Evolutionary conservation across 2,113 vertebrate species (phyloP).

Genomic region (Probosciger aterrimus): DNA sequence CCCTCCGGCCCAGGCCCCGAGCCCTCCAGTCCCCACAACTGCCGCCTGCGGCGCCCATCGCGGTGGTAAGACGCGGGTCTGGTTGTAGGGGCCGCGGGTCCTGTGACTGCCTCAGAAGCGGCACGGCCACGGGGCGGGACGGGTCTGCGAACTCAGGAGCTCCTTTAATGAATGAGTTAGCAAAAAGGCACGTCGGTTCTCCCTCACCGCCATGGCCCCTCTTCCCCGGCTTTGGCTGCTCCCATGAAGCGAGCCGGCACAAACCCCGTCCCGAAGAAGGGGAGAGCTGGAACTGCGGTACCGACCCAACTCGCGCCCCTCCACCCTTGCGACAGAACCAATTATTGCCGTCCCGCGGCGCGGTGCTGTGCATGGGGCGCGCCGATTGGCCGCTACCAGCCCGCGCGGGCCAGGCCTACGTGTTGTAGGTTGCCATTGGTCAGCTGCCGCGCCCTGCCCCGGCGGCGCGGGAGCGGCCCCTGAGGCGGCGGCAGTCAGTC

Average conservation of each 20-base stretch:
- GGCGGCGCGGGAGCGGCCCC: no score
- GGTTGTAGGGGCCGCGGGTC: no score
- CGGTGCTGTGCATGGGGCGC: background rate
- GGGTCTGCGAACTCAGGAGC: no score
- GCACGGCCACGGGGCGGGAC: background rate
- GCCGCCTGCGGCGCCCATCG: no score
- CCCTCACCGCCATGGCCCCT: no score
- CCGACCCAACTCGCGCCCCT: background rate
- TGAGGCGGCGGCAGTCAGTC: no score
- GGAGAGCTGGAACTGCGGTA: background rate
- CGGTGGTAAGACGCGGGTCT: background rate
- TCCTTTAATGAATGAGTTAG: background rate
- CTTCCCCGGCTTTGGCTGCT: no score
- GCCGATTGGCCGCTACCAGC: background rate
- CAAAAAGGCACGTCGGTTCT: background rate
- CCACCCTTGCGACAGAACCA: background rate
- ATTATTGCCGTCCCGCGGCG: background rate
- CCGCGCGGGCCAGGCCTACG: background rate
- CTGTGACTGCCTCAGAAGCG: background rate
- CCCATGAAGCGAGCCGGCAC: background rate
- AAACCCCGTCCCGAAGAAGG: no score
- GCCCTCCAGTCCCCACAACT: background rate
- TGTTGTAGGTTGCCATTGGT: conserved; percentile 19
- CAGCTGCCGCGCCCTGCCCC: background rate
- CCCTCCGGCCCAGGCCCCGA: no score